Base-by-base conservation (phyloP, 2,797 vertebrate genomes). In the Phrynocephalus forsythii region DNA sequence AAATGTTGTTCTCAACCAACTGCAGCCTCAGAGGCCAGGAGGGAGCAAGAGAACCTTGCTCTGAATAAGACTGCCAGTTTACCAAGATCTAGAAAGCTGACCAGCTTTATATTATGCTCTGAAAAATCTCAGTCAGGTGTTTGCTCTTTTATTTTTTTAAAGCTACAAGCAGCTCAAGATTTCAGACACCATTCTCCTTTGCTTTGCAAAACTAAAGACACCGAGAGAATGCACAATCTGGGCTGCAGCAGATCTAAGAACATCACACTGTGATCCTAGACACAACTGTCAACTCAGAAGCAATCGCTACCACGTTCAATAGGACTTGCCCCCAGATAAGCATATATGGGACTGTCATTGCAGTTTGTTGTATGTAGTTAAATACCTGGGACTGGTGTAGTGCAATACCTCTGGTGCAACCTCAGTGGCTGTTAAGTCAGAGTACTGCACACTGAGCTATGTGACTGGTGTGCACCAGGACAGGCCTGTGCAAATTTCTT, bases 271-370 rank as follows among this genome's bases (percentile, higher is more conserved):
- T 13, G 44, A 68, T 63, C 78, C 18, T 5, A 50, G 28, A 30
- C n/a, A 69, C 15, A 18, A 30, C 82, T 83, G 69, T 30, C 82
- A 72, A 83, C n/a, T 83, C 16, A 72, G 50, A 73, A 73, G n/a
- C 22, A 52, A 79, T 2, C 8, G 2, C 10, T 73, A 83, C 2
- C 24, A 30, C 16, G 20, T 33, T 33, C n/a, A 72, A 26, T 1
- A 38, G 20, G 30, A 38, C 5, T 72, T 71, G 24, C 20, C 26
- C 13, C 30, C 48, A 71, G 76, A 8, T 33, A 26, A 30, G 28
- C n/a, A 6, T 16, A 20, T 77, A 44, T 10, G 68, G 18, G 28
- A 30, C 13, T 24, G 3, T n/a, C 22, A 16, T 28, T 18, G 63
- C 33, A 76, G 26, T 33, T 28, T 76, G 63, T 33, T 68, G 30